Evolutionary conservation across 2,113 vertebrate species (phyloP).

Genomic region (Asarcornis scutulata): DNA sequence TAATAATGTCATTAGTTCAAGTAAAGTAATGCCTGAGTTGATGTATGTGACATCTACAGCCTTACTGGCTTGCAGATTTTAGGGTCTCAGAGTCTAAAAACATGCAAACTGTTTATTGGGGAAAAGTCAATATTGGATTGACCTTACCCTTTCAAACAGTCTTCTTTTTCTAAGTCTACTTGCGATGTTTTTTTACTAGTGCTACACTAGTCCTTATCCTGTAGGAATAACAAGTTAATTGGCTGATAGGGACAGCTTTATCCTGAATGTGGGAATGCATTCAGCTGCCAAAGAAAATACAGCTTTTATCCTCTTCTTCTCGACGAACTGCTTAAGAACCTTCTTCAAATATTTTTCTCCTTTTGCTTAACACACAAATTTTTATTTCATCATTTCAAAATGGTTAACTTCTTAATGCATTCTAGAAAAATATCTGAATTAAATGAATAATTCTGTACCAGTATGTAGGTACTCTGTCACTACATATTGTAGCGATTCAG

Average conservation of each 20-base stretch:
- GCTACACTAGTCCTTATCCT: neutral
- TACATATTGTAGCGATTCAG: neutral
- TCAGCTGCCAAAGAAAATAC: slow-evolving; percentile 43
- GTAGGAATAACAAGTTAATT: slow-evolving; percentile 1
- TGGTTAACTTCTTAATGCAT: neutral
- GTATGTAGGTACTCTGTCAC: neutral
- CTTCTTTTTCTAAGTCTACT: neutral
- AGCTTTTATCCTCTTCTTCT: slow-evolving; percentile 2
- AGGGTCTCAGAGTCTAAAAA: neutral
- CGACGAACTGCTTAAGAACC: slow-evolving; percentile 42
- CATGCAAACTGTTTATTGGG: neutral
- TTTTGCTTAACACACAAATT: slow-evolving; percentile 12
- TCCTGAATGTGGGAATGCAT: slow-evolving; percentile 5
- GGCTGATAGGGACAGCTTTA: slow-evolving; percentile 13
- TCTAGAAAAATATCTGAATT: slow-evolving; percentile 7
- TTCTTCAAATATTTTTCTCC: slow-evolving; percentile 11
- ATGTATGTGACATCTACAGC: neutral
- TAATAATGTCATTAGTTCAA: neutral
- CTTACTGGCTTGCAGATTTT: neutral
- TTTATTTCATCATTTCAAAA: slow-evolving; percentile 34
- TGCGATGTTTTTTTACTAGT: neutral
- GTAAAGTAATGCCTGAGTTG: neutral
- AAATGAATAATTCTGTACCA: neutral
- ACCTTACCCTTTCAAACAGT: slow-evolving; percentile 8
- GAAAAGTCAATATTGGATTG: neutral